Evolutionary conservation across 1,140 invertebrate species (phyloP), one percentile per base, ranked within the genome.

Genomic region (Saxidomus purpurata): DNA sequence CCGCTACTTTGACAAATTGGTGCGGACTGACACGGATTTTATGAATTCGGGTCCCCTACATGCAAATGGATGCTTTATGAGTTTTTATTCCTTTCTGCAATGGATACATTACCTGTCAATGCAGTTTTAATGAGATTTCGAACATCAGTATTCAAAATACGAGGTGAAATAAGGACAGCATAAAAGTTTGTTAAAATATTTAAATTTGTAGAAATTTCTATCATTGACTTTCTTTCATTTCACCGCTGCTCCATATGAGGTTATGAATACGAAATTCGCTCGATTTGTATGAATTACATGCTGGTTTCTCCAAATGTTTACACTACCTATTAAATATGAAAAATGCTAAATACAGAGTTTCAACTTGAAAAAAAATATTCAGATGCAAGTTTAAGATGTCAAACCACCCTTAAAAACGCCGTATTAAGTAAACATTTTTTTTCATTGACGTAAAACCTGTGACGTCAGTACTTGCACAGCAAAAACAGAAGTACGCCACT

Each of bases 71-170:
- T 49, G 83, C 69, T 76, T 34, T 74, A 47, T 74, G 40, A 38
- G 67, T 71, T 71, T 71, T 71, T 71, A 52, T 49, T 79, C 11
- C 34, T 47, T 31, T 79, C 76, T 47, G 43, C 40, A 49, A 47
- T 17, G 22, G 40, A 79, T 34, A 55, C 49, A 28, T 55, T 55
- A 36, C 40, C 76, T 49, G 76, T 49, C 76, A 79, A 79, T 79
- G 40, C 34, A 79, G 43, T 79, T 79, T 79, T 79, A 79, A 79
- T 79, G 76, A 52, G 40, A 34, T 79, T 79, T 79, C 43, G 47
- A 79, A 79, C 47, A 49, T 79, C 76, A 79, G 76, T 52, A 79
- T 79, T 79, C 76, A 79, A 79, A 55, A 34, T 52, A 49, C 43
- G 43, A 43, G 49, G 76, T 79, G 40, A 55, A 79, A 31, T 79